Conservation (phyloP, 2,888 invertebrate genomes). For the Ecliptopera silaceata region DNA sequence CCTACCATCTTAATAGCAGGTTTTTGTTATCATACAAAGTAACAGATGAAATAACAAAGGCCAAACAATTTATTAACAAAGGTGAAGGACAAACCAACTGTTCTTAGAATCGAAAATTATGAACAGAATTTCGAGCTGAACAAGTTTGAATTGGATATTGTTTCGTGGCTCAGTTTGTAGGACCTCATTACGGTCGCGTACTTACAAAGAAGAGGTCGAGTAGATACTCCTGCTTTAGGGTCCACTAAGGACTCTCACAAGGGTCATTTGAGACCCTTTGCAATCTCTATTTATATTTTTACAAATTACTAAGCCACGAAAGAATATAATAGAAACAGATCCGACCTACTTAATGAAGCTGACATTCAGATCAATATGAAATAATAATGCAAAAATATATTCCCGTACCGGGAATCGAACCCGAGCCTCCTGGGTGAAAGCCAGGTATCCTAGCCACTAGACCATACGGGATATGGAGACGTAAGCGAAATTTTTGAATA, state of each 20-base stretch:
- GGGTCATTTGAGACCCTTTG: slow-evolving; percentile 13
- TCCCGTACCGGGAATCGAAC: slow-evolving; percentile 89
- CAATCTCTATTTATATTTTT: neutral
- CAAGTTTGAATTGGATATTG: slow-evolving; percentile 3
- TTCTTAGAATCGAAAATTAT: neutral
- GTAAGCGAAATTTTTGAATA: neutral
- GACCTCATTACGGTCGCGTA: slow-evolving; percentile 29
- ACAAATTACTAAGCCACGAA: no score
- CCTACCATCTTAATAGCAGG: neutral
- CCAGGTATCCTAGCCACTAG: slow-evolving; percentile 89
- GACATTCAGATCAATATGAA: neutral
- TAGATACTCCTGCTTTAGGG: slow-evolving; percentile 5
- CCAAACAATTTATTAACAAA: slow-evolving; percentile 7
- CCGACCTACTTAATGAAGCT: no score
- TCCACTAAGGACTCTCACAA: slow-evolving; percentile 4
- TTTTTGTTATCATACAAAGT: neutral
- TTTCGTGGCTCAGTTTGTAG: slow-evolving; percentile 12
- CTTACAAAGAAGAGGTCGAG: slow-evolving; percentile 5
- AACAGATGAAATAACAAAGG: neutral
- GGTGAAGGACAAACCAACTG: slow-evolving; percentile 9
- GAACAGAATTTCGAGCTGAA: neutral
- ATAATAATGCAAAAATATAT: slow-evolving; percentile 37
- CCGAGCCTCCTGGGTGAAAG: slow-evolving; percentile 89
- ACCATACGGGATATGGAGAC: slow-evolving; percentile 79
- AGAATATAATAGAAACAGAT: no score